Evolutionary conservation across 2,113 vertebrate genomes (phyloP).

Genomic region (Sebastes fasciatus): DNA sequence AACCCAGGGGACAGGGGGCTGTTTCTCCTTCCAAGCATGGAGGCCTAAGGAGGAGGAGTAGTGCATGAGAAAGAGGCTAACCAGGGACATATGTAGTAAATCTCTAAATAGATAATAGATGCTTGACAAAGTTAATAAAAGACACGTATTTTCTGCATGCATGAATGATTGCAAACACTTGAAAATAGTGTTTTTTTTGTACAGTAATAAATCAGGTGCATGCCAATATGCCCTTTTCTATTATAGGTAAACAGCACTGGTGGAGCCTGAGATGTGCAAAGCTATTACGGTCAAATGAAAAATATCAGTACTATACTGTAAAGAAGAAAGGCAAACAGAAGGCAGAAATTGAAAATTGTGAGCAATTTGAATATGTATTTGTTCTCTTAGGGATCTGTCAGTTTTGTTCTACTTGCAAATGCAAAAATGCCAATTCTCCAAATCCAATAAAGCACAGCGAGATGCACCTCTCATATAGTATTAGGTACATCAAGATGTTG

Average conservation of each 20-base stretch:
- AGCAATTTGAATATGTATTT: slow-evolving; percentile 38
- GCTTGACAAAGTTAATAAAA: not conserved
- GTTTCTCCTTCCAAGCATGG: slow-evolving; percentile 50
- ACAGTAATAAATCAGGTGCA: not conserved
- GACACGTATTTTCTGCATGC: not conserved
- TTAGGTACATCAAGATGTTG: slow-evolving; percentile 4
- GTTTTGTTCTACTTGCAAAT: slow-evolving; percentile 35
- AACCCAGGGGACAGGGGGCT: slow-evolving; percentile 63
- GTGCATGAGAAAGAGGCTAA: slow-evolving; percentile 40
- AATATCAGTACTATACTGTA: not conserved
- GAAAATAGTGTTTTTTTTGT: not conserved
- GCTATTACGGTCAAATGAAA: not conserved
- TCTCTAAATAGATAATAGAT: not conserved
- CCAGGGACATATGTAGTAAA: slow-evolving; percentile 4
- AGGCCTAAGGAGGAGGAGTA: slow-evolving; percentile 38
- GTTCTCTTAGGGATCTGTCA: slow-evolving; percentile 34
- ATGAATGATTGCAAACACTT: not conserved
- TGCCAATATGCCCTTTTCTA: not conserved
- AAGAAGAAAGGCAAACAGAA: not conserved
- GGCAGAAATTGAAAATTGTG: slow-evolving; percentile 7
- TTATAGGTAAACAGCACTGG: not conserved
- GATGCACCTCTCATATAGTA: not conserved
- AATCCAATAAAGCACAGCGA: not conserved
- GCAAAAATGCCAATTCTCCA: not conserved
- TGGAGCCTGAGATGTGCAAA: not conserved